Evolutionary conservation across 1,140 invertebrate species (phyloP), one percentile per base, ranked within the genome.

Genomic region (Anagrus nilaparvatae): DNA sequence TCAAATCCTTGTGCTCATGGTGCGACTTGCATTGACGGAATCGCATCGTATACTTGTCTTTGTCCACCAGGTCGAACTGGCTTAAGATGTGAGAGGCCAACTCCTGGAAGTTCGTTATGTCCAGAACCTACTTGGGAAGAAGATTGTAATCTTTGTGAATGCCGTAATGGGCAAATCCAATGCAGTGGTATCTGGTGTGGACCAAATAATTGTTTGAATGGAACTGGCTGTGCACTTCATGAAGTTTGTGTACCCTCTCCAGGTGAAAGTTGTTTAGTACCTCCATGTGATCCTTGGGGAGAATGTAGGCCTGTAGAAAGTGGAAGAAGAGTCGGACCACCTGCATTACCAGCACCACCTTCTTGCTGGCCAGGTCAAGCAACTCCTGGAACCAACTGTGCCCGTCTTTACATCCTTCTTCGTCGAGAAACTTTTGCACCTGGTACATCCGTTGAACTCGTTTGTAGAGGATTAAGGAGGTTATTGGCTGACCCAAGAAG

Each of bases 181-280:
- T 94, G 88, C 65, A 89, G 85, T 34, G 79, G 84, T 55, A 78
- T 92, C 14, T 87, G 84, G 84, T 87, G 85, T 55, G 84, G 84
- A 5, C 70, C 83, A 17, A 75, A 77, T n/a, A 87, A 88, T 57
- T 89, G 85, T 55, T 67, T 84, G 23, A 77, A 73, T 43, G 60
- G 60, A 7, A 69, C 54, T 6, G 29, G 40, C 58, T 68, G 65
- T 19, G 25, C 66, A 23, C 63, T 60, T 0, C 64, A 67, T 48
- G 65, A 82, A 64, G 81, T 87, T 0, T 88, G 86, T 54, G 82
- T 87, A 9, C 83, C 82, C 2, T 75, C 81, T 0, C 72, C 81
- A 0, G 72, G 75, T 10, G 81, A 86, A 52, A 77, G 80, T 13
- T 93, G 88, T 51, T 66, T 92, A 13, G 76, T 80, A 0, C 76